Evolutionary conservation across 2,797 vertebrate species (phyloP), one percentile per base, ranked within the genome.

Genomic region (Pachyuromys duprasi): DNA sequence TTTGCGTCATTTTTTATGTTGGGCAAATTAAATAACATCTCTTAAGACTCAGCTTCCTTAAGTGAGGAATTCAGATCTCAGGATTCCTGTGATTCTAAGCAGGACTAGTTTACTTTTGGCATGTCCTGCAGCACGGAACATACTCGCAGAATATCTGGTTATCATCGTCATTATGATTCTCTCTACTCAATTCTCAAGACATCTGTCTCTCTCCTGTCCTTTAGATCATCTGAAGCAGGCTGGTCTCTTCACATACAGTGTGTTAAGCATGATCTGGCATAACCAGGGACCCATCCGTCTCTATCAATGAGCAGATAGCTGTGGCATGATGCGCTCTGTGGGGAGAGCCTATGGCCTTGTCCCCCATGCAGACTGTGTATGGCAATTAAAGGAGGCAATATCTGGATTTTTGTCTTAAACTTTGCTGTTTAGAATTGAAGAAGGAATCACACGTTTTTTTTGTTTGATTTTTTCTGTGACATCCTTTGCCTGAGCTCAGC

Each of bases 351-450:
- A 33, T 6, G 20, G 70, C 28, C 88, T 7, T 28, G 57, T 49
- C 15, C 39, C 26, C 36, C 53, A 22, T 8, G 65, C 11, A 75
- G 90, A 53, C 45, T 15, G 2, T 6, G 24, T 12, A 63, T 36
- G 20, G 22, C 67, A 18, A 42, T 82, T 22, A 62, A n/a, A 24
- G 22, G 36, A 74, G 39, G 86, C 18, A 0, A 39, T 28, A n/a
- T 63, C 74, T 74, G 62, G 62, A 82, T 57, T 86, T 89, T n/a
- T 86, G 24, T 67, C 65, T 57, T 83, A 69, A 55, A 55, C 78
- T 76, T 88, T 20, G 9, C 60, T 76, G 8, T 86, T 89, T 86
- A 79, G 86, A 95, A 62, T 78, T 20, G 0, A 12, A 22, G 72
- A 82, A 42, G 88, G 94, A 93, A 78, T 79, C 31, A 36, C 6